These are phyloP conservation scores for Drosophila orosa DNA, from an alignment of 1,140 invertebrate species.

Conservation along the genomic window DNA sequence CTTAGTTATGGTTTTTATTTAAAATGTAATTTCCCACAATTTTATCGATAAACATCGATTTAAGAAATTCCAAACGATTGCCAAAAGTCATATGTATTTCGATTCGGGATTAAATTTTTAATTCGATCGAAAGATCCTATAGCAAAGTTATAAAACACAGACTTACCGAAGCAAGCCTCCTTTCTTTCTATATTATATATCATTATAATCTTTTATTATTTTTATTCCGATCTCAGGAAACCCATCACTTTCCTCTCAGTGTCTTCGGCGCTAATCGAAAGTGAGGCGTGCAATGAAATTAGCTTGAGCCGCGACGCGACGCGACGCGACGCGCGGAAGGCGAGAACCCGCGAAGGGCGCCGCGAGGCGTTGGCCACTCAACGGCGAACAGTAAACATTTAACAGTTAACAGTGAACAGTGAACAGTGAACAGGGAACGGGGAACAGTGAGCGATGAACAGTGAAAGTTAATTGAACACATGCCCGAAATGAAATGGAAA, in stretches of 20 bases:
- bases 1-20: too few relatives aligned
- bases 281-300: constrained; percentile 36
- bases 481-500: constrained; percentile 29
- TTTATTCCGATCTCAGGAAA: too few relatives aligned
- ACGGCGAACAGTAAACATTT: not conserved
- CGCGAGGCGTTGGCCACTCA: constrained; percentile 47
- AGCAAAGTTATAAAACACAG: too few relatives aligned
- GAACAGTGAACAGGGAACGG: constrained; percentile 26
- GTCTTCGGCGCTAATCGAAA: constrained; percentile 34
- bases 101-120: too few relatives aligned
- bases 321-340: constrained; percentile 3
- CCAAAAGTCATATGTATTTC: too few relatives aligned
- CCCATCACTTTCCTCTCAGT: not conserved
- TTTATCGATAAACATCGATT: too few relatives aligned
- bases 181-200: not conserved
- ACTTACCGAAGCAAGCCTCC: too few relatives aligned
- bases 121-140: too few relatives aligned
- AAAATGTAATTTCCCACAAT: too few relatives aligned
- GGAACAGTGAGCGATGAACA: constrained; percentile 16
- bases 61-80: too few relatives aligned
- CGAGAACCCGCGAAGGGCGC: constrained; percentile 43
- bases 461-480: constrained; percentile 62
- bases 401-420: not conserved
- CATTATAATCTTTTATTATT: too few relatives aligned
- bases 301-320: constrained; percentile 1